Percentiles rank a stretch among this genome's conserved stretches.
Evolutionary conservation across 2,888 invertebrate genomes (phyloP).

Genomic region (Portevinia maculata): DNA sequence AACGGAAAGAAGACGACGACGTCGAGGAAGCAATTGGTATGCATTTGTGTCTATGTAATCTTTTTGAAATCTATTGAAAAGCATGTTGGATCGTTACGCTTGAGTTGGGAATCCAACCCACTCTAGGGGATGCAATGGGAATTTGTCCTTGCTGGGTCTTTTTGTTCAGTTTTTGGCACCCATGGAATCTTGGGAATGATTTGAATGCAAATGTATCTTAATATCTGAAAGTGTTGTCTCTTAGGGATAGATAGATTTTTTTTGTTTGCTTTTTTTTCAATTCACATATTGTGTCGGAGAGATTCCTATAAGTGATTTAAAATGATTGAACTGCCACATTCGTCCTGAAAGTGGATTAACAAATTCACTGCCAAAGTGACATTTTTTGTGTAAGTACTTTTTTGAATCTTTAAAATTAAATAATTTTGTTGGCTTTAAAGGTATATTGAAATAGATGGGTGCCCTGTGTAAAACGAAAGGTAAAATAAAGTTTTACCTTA

Average conservation of each 20-base stretch:
- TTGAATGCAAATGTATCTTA: conserved; percentile 73
- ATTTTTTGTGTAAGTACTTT: background rate
- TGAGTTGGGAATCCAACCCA: conserved; percentile 56
- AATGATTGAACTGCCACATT: conserved; percentile 64
- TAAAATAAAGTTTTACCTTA: conserved; percentile 21
- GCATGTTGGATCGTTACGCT: conserved; percentile 73
- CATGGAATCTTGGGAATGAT: conserved; percentile 63
- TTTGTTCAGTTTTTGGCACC: conserved; percentile 53
- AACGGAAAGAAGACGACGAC: conserved; percentile 23
- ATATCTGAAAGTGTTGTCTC: conserved; percentile 67
- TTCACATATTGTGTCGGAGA: conserved; percentile 42
- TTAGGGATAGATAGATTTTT: conserved; percentile 8
- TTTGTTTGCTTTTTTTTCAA: conserved; percentile 41
- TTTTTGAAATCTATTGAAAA: conserved; percentile 74
- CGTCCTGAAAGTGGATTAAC: conserved; percentile 60
- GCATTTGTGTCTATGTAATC: conserved; percentile 73
- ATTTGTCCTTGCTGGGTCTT: conserved; percentile 45
- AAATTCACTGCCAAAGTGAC: conserved; percentile 46
- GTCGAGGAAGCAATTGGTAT: conserved; percentile 71
- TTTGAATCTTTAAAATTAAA: conserved; percentile 15
- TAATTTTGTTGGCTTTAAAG: conserved; percentile 6
- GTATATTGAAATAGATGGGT: conserved; percentile 28
- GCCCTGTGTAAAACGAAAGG: background rate
- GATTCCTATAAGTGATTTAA: conserved; percentile 69
- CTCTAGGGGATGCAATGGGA: conserved; percentile 43